phyloP scores from a whole-genome alignment of 2,888 invertebrate species.

The Pyralis farinalis region DNA sequence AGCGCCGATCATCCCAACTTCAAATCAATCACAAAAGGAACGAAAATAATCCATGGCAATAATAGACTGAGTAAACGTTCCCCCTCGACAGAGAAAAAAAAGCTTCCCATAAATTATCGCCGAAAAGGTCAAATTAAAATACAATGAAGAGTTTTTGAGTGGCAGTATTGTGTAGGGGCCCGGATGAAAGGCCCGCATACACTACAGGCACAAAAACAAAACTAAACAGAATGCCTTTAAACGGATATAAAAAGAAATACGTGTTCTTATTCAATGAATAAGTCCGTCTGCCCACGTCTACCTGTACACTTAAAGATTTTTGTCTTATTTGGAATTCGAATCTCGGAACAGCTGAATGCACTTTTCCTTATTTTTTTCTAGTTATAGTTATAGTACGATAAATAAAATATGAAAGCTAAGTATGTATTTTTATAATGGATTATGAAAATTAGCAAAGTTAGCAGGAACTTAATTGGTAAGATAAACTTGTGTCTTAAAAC shows the following conservation, averaged over 20 bases:
- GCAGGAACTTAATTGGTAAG: too few species aligned
- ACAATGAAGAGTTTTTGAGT: conserved; percentile 81
- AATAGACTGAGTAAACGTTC: conserved; percentile 75
- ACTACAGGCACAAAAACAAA: conserved; percentile 74
- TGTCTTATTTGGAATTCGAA: conserved; percentile 60
- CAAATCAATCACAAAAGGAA: conserved; percentile 62
- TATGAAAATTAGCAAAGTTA: too few species aligned
- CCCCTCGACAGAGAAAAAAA: conserved; percentile 58
- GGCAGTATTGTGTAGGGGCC: conserved; percentile 76
- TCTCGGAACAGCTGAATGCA: conserved; percentile 56
- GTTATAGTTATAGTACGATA: too few species aligned
- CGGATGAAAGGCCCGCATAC: conserved; percentile 76
- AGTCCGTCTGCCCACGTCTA: conserved; percentile 75
- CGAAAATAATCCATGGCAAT: conserved; percentile 65
- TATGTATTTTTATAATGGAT: too few species aligned
- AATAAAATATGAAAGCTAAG: too few species aligned
- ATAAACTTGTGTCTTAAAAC: too few species aligned
- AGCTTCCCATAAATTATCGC: conserved; percentile 78
- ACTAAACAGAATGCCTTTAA: conserved; percentile 79
- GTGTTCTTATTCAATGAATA: conserved; percentile 79
- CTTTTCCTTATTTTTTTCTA: conserved; percentile 15
- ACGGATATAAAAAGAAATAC: conserved; percentile 78
- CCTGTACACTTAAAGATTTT: conserved; percentile 53
- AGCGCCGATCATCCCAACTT: conserved; percentile 39
- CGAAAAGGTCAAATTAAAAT: conserved; percentile 81